These are phyloP conservation scores for Tenthredo distinguenda DNA, from an alignment of 2,888 invertebrate species.

Conservation along the genomic window DNA sequence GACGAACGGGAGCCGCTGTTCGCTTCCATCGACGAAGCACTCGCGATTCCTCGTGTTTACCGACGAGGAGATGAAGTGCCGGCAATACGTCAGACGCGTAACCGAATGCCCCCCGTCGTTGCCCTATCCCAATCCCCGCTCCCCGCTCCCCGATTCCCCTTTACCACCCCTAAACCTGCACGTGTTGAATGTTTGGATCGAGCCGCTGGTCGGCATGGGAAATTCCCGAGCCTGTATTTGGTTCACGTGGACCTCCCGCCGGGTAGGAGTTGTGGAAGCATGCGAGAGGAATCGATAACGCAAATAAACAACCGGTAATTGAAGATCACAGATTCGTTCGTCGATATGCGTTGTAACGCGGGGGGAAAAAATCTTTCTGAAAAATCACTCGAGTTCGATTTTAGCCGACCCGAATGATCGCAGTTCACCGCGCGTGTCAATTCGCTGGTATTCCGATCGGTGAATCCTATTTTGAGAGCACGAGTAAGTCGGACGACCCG, in stretches of 20 bases:
- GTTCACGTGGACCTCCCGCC: constrained; percentile 48
- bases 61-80: constrained; percentile 61
- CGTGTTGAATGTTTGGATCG: constrained; percentile 51
- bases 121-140: background rate
- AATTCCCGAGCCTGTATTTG: constrained; percentile 46
- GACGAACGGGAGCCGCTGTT: background rate
- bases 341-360: background rate
- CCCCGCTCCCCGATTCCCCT: background rate
- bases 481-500: constrained; percentile 30
- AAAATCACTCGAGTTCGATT: background rate
- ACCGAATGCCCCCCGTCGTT: constrained; percentile 44
- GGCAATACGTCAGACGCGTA: constrained; percentile 54
- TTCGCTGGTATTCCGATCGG: background rate
- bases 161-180: constrained; percentile 15
- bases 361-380: background rate
- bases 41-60: constrained; percentile 66
- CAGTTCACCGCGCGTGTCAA: background rate
- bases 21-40: constrained; percentile 53
- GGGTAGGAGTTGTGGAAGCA: constrained; percentile 11
- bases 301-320: constrained; percentile 51
- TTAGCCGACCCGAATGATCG: background rate
- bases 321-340: constrained; percentile 27
- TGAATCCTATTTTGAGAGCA: constrained; percentile 24
- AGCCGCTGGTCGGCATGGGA: constrained; percentile 46
- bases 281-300: constrained; percentile 56